A percentile compares a stretch with the other conserved stretches of the same genome.
phyloP scores from a whole-genome alignment of 2,797 vertebrate genomes.

The Oreonectes daqikongensis region DNA sequence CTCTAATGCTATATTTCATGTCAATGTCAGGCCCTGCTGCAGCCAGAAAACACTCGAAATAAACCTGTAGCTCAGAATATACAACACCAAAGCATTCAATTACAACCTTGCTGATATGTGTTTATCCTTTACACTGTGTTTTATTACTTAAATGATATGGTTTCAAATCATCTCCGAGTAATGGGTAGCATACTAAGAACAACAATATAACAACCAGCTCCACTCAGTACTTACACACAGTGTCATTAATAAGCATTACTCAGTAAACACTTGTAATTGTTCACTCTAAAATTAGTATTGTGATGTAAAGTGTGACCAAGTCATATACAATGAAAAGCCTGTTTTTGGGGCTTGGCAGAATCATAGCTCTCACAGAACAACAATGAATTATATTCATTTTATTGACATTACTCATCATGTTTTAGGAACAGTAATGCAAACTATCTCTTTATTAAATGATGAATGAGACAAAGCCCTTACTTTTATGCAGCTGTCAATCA shows the following conservation, averaged over 20 bases:
- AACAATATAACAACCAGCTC: slow-evolving; percentile 9
- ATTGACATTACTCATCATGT: background rate
- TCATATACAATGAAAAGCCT: slow-evolving; percentile 4
- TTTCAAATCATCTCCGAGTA: background rate
- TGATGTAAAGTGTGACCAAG: background rate
- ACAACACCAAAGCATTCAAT: background rate
- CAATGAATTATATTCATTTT: background rate
- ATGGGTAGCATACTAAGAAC: background rate
- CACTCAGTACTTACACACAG: background rate
- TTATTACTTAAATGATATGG: background rate
- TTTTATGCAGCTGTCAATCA: slow-evolving; percentile 30
- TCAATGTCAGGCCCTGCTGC: background rate
- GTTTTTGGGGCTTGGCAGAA: slow-evolving; percentile 8
- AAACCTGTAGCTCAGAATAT: background rate
- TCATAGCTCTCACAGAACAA: background rate
- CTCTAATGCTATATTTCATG: background rate
- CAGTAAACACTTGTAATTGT: background rate
- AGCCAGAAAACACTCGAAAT: slow-evolving; percentile 1
- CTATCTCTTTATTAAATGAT: background rate
- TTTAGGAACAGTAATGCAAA: background rate
- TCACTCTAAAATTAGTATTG: background rate
- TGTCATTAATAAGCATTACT: background rate
- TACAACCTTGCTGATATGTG: no score
- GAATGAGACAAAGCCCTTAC: slow-evolving; percentile 19
- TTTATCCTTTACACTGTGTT: no score